Conservation (phyloP, 2,888 invertebrate species). For the Mimumesa dahlbomi region DNA sequence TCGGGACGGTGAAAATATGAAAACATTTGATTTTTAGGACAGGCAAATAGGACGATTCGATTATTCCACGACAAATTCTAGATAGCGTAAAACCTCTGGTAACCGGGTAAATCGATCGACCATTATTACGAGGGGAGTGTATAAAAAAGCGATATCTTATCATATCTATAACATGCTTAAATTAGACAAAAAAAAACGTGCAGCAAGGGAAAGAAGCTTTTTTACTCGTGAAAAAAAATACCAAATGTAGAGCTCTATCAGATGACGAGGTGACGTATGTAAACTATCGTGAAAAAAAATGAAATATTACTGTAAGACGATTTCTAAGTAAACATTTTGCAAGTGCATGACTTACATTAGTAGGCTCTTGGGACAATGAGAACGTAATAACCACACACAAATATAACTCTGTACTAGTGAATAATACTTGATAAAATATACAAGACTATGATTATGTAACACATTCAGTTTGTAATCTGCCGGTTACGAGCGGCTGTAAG, state of each 20-base stretch:
- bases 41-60: conserved; percentile 11
- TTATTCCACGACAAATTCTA: conserved; percentile 34
- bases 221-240: conserved; percentile 65
- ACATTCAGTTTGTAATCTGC: conserved; percentile 70
- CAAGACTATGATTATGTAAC: conserved; percentile 66
- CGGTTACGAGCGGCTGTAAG: conserved; percentile 55
- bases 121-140: conserved; percentile 42
- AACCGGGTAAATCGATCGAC: conserved; percentile 45
- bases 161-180: conserved; percentile 75
- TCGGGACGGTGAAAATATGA: neutral
- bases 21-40: neutral
- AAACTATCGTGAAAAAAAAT: conserved; percentile 27
- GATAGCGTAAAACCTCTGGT: conserved; percentile 24
- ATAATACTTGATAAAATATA: conserved; percentile 66
- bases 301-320: conserved; percentile 56
- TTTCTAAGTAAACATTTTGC: conserved; percentile 69
- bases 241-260: conserved; percentile 37
- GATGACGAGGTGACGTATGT: conserved; percentile 31
- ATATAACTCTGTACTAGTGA: conserved; percentile 62
- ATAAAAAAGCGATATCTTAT: conserved; percentile 56
- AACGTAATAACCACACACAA: conserved; percentile 47
- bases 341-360: conserved; percentile 59
- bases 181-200: conserved; percentile 59
- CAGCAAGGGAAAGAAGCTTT: conserved; percentile 59
- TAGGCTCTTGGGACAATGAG: conserved; percentile 52